Evolutionary conservation across 2,113 vertebrate species (phyloP), one percentile per base, ranked within the genome.

Genomic region (Syrmaticus mikado): DNA sequence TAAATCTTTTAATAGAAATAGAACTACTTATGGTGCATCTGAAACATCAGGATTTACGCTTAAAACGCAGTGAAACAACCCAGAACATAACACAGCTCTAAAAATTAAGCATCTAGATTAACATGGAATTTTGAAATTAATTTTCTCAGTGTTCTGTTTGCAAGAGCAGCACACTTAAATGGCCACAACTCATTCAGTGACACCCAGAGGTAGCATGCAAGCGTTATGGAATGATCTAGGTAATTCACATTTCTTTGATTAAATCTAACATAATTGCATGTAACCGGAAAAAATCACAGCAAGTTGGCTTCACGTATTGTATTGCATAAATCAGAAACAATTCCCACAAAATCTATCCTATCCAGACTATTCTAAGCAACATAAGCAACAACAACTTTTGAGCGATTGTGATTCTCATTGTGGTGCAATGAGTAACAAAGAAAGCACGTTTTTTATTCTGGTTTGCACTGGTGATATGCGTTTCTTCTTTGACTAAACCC

Each of bases 331-430:
- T 93, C 96, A 97, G 62, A 91, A 95, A 92, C 10, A 22, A 97
- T 97, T 96, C 96, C 96, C 96, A 94, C 97, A 96, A 82, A 96
- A 81, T 90, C 92, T 89, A 93, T 93, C 92, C 84, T 58, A 84
- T 95, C 92, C 97, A 98, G 96, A 96, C 96, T 97, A 97, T 93
- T 96, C 97, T 96, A 94, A 95, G 93, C 84, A 94, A 96, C 96
- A 91, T 93, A 91, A 96, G 95, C 94, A 94, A 91, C 96, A 97
- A 97, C 96, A 96, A 95, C 96, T 97, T 97, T 94, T 97, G 86
- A 96, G 93, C 86, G 74, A 95, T 95, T 93, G 60, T 95, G 94
- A 92, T 94, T 95, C 94, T 91, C 55, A 5, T 48, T 96, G 96
- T 92, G 96, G 96, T 95, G 72, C 92, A 95, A 77, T 95, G 94